Evolutionary conservation across 2,113 vertebrate genomes (phyloP).

Genomic region (Malurus melanocephalus): DNA sequence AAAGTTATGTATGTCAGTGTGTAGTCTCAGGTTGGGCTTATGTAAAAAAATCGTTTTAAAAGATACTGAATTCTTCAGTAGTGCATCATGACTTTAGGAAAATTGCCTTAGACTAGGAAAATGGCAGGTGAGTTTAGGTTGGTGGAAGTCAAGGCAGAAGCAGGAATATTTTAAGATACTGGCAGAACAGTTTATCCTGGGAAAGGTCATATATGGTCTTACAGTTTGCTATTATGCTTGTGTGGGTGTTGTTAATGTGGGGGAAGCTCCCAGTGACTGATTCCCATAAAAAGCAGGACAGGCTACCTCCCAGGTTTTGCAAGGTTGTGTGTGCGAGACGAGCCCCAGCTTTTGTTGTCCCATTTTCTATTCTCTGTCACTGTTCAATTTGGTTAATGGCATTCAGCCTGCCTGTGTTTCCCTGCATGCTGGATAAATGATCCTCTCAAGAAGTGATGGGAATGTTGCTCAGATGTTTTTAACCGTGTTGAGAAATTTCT

Average conservation of each 20-base stretch:
- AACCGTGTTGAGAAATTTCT: background rate
- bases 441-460: background rate
- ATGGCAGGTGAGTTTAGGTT: background rate
- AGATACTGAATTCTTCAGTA: background rate
- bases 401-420: background rate
- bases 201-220: background rate
- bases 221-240: background rate
- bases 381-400: background rate
- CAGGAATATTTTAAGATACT: background rate
- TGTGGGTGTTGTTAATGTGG: background rate
- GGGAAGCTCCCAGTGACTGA: background rate
- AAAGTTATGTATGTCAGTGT: accelerated
- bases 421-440: background rate
- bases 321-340: background rate
- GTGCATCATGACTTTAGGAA: background rate
- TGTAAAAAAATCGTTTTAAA: background rate
- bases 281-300: background rate
- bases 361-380: accelerated
- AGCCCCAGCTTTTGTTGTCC: background rate
- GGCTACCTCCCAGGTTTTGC: background rate
- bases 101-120: background rate
- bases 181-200: accelerated
- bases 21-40: background rate
- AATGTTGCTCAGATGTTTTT: background rate
- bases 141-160: background rate